Evolutionary conservation across 2,113 vertebrate genomes (phyloP).

Genomic region (Hypanus sabinus): DNA sequence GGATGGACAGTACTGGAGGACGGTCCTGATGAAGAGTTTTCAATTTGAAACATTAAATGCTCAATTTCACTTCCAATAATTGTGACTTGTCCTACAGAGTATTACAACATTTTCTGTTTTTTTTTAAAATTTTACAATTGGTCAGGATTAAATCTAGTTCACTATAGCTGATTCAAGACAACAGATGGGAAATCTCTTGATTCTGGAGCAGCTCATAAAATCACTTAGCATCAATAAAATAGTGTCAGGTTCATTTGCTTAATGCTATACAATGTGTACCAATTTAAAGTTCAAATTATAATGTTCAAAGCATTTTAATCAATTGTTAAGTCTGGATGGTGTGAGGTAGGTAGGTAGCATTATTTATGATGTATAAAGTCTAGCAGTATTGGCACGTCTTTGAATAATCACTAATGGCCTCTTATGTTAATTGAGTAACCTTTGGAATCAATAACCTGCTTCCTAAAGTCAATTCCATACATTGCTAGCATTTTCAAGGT

Average conservation of each 20-base stretch:
- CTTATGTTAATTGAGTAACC: not conserved
- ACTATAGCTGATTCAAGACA: not conserved
- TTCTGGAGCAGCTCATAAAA: slow-evolving; percentile 11
- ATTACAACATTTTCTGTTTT: no score
- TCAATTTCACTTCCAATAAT: no score
- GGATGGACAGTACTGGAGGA: no score
- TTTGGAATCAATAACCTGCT: slow-evolving; percentile 12
- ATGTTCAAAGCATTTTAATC: not conserved
- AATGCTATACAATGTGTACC: not conserved
- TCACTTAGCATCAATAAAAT: slow-evolving; percentile 10
- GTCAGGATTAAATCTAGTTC: no score
- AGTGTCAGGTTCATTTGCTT: slow-evolving; percentile 2
- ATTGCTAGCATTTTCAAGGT: not conserved
- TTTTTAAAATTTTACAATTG: no score
- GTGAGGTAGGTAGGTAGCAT: not conserved
- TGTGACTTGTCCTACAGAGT: no score
- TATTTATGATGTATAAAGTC: not conserved
- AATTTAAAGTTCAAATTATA: slow-evolving; percentile 32
- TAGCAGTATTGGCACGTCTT: not conserved
- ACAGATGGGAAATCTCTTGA: not conserved
- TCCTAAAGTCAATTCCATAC: not conserved
- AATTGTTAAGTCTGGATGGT: not conserved
- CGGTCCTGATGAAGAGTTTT: no score
- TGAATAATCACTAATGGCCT: not conserved
- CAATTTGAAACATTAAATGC: no score